Base-by-base conservation (phyloP, 2,113 vertebrate genomes). In the Limnothrissa miodon region DNA sequence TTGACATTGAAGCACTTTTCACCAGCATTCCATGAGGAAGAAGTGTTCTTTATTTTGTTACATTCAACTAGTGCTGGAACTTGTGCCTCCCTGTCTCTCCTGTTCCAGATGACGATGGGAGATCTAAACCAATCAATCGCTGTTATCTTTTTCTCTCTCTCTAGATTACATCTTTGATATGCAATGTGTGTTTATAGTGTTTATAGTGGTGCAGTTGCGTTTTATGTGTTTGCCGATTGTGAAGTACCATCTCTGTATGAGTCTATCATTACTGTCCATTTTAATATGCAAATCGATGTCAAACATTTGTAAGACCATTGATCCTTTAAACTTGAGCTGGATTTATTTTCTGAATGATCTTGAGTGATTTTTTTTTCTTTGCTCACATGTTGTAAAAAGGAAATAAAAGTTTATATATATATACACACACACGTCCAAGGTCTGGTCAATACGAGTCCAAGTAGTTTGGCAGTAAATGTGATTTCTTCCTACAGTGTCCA, bases 381-480 rank as follows among this genome's bases (percentile, higher is more conserved):
- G 42, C 42, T 39, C 66, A 10, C 36, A 11, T 74, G 66, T 29
- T 74, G 66, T 74, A 39, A 74, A 74, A 36, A 36, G 13, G 66
- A 74, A 74, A 74, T 74, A 74, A 74, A 74, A 74, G 66, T 74
- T 74, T 36, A 74, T 74, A 74, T 74, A 56, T 48, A 48, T 48
- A 48, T 48, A 48, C 6, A 42, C 42, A 42, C 6, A 42, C 42
- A 42, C 6, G 23, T 36, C 33, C 29, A 74, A 74, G 66, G 15
- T 74, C 29, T 74, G 29, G 10, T 74, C 4, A 11, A 33, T 33
- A 5, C 36, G 66, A 23, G 51, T 21, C 51, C 36, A 29, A 74
- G 36, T 33, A 74, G 15, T 19, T 36, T 39, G 66, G 29, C 17
- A 0, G 66, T 74, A 74, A 36, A 66, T 29, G 11, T 62, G 0